Percentiles rank a stretch among this genome's conserved stretches.
phyloP scores from a whole-genome alignment of 1,140 invertebrate species.

The Orchestia grillus region DNA sequence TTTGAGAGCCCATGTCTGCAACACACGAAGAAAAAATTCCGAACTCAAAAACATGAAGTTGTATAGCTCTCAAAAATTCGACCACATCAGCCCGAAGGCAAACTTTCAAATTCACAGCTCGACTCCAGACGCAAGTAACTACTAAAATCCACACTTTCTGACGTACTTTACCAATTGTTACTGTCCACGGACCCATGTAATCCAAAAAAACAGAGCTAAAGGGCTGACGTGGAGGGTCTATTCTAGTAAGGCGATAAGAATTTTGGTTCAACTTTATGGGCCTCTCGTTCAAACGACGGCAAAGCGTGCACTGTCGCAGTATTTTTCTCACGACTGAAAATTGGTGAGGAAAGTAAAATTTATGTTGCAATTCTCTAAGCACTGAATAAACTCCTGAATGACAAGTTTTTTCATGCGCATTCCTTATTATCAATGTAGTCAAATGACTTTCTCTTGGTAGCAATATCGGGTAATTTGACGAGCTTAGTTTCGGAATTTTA shows the following conservation, averaged over 20 bases:
- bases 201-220: neutral
- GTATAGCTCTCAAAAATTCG: neutral
- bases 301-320: neutral
- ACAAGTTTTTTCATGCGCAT: neutral
- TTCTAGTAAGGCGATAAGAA: neutral
- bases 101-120: slow-evolving; percentile 1
- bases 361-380: neutral
- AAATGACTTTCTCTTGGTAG: neutral
- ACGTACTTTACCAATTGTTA: neutral
- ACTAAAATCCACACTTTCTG: neutral
- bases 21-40: neutral
- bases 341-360: neutral
- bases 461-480: neutral
- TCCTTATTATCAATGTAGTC: neutral
- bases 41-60: neutral
- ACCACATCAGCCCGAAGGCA: neutral
- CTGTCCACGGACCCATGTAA: neutral
- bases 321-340: neutral
- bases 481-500: neutral
- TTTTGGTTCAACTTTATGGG: neutral
- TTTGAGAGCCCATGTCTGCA: neutral
- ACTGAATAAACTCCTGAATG: neutral
- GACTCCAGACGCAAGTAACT: neutral
- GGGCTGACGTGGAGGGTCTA: neutral
- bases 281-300: neutral